Base-by-base conservation (phyloP, 1,140 invertebrate genomes). In the Hylyphantes graminicola region DNA sequence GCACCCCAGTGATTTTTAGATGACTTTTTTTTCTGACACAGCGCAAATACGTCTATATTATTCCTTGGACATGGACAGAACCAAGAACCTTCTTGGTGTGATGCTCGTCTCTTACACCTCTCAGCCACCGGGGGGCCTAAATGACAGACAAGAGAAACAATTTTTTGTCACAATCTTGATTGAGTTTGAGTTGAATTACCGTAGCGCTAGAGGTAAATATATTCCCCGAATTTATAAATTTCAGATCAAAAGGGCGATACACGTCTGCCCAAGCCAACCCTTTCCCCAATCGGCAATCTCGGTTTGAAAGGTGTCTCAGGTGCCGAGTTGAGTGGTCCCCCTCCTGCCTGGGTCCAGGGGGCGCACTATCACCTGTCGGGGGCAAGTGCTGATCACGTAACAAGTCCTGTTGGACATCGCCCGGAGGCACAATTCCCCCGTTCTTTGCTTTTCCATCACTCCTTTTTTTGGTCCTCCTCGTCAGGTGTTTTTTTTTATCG, bases 351-450 rank as follows among this genome's bases (percentile, higher is more conserved):
- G 79, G n/a, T n/a, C n/a, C n/a, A n/a, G n/a, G 64, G 79, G 68
- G 55, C 17, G 68, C 68, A 63, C 61, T 81, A 81, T 81, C 79
- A 81, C 79, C 79, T 81, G 79, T 81, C 79, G 79, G 73, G 79
- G 79, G 79, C 79, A 81, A 81, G 79, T 73, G 68, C 79, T 81
- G 79, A 81, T 81, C 79, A 81, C 79, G 79, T 81, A 81, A 81
- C 79, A 81, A 81, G 79, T 81, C 79, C 63, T 73, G 79, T 81
- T 72, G 79, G 79, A 81, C 79, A 81, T 70, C 35, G 79, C 79
- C 68, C 65, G 15, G 35, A 64, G 74, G 13, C 13, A 59, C 55
- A 15, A 73, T 15, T 64, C 79, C 54, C 68, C 57, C 63, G 13
- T 50, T 51, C 35, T 35, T 35, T 35, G 50, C 57, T 70, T 70